These are phyloP conservation scores for Phalacrocorax pelagicus DNA, from an alignment of 2,113 vertebrate species.

Conservation along the genomic window DNA sequence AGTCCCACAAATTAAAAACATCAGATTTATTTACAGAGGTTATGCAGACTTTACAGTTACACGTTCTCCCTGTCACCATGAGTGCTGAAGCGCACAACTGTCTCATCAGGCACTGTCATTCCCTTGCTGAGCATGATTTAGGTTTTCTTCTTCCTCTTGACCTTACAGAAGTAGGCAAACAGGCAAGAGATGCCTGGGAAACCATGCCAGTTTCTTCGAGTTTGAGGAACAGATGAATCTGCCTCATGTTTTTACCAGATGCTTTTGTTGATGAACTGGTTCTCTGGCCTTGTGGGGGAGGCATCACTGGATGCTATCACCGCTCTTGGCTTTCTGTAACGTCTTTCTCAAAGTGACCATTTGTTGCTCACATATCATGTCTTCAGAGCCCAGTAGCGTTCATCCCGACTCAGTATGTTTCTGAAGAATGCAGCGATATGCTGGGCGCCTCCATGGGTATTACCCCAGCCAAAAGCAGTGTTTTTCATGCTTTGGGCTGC, in stretches of 20 bases:
- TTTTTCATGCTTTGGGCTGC: neutral
- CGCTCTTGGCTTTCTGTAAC: neutral
- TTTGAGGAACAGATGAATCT: neutral
- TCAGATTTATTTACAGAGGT: neutral
- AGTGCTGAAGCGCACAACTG: neutral
- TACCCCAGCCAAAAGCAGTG: neutral
- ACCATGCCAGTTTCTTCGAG: neutral
- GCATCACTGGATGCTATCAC: neutral
- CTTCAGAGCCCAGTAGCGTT: neutral
- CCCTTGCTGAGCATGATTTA: neutral
- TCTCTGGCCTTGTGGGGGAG: neutral
- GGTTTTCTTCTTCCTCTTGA: neutral
- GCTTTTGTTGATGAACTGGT: neutral
- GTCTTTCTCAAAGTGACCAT: neutral
- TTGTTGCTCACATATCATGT: neutral
- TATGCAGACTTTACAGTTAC: neutral
- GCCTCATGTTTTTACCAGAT: neutral
- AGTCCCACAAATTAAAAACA: neutral
- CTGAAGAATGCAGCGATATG: neutral
- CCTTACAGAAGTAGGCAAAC: neutral
- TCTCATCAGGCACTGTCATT: neutral
- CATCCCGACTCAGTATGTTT: neutral
- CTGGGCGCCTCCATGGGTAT: neutral
- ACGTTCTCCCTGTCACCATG: neutral
- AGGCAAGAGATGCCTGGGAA: neutral